Base-by-base conservation (phyloP, 2,797 vertebrate genomes). In the Propithecus perrieri region DNA sequence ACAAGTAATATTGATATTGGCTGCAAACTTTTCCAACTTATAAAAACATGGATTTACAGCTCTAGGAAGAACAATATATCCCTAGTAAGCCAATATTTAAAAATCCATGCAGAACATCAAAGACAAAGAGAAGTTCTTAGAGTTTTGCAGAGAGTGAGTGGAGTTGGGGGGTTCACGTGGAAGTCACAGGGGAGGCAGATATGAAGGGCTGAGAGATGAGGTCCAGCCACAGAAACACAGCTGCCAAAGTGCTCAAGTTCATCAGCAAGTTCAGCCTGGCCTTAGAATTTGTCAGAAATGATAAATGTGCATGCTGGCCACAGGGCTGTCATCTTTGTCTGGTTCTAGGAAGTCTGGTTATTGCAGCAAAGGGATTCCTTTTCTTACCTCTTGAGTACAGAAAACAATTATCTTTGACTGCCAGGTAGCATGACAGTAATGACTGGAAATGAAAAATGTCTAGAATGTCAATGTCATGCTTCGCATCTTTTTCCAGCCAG, bases 351-450 rank as follows among this genome's bases (percentile, higher is more conserved):
- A 0, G 99, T 99, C 15, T 99, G 97, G 99, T 99, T 0, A 5
- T 2, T 0, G 99, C 99, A 72, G 99, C 4, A 99, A 99, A 97
- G 99, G 99, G 0, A 99, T 99, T 63, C 99, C 99, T 96, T 99
- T 99, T 87, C 98, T 99, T 63, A 99, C 99, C 97, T 99, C 99
- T 41, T 99, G 99, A 99, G 99, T 99, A 18, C 99, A 99, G 98
- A 99, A 99, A 83, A 99, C 99, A 11, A 99, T 99, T 89, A 97
- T 99, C 94, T 99, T 99, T 30, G 99, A 99, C 93, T 99, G 99
- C 99, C 99, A 78, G 99, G 99, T 65, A 99, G 99, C 15, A 98
- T 99, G 57, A 99, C 99, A 0, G 99, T 99, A 72, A 99, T 99
- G 97, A 99, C 99, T 22, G 99, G 99, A 96, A 99, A 99, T 97